Evolutionary conservation across 2,113 vertebrate species (phyloP).

Genomic region (Xenopus borealis): DNA sequence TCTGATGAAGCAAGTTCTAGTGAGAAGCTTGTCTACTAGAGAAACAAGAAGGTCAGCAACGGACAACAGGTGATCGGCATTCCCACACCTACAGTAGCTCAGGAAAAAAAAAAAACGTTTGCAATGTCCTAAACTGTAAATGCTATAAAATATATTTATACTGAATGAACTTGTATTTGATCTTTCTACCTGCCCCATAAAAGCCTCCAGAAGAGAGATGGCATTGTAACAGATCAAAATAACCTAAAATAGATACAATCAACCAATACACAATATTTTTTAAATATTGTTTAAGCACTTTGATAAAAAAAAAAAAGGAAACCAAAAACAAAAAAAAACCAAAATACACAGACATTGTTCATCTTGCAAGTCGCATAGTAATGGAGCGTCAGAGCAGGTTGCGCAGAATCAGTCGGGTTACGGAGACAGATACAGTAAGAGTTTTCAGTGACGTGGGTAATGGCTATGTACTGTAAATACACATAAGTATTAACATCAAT

Average conservation of each 20-base stretch:
- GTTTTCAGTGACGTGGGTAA: slow-evolving; percentile 75
- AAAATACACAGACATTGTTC: slow-evolving; percentile 43
- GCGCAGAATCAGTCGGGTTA: slow-evolving; percentile 70
- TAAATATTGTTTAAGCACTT: slow-evolving; percentile 52
- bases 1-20: no score
- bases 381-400: slow-evolving; percentile 68
- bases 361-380: slow-evolving; percentile 64
- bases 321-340: background rate
- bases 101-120: no score
- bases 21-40: no score
- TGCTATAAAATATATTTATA: no score
- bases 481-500: slow-evolving; percentile 92
- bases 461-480: slow-evolving; percentile 78
- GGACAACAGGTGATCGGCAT: no score
- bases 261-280: slow-evolving; percentile 44
- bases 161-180: background rate
- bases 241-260: slow-evolving; percentile 48
- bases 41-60: no score
- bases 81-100: no score
- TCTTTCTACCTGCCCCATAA: background rate
- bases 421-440: slow-evolving; percentile 55
- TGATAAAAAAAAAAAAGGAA: slow-evolving; percentile 55
- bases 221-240: background rate
- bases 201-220: background rate
- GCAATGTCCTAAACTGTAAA: no score